Evolutionary conservation across 2,113 vertebrate genomes (phyloP).

Genomic region (Syngnathus typhle): DNA sequence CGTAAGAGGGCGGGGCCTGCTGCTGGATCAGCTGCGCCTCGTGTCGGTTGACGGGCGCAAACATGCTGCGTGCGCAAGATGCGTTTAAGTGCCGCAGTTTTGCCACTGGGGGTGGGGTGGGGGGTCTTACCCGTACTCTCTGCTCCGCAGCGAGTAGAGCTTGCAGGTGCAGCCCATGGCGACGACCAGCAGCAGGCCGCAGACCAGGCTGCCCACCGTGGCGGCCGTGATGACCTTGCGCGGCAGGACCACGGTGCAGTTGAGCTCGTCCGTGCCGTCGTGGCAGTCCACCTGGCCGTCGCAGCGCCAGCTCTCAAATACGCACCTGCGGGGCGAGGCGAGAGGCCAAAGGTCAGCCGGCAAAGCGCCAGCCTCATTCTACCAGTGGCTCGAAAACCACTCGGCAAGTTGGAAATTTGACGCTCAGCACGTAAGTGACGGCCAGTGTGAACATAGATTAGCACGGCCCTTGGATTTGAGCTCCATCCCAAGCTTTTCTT

Average conservation of each 20-base stretch:
- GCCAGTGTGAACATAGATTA: too few relatives aligned
- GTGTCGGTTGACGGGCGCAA: conserved; percentile 80
- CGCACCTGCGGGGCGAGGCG: conserved; percentile 68
- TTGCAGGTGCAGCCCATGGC: conserved; percentile 89
- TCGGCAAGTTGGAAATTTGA: too few relatives aligned
- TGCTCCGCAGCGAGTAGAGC: conserved; percentile 81
- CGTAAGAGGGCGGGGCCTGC: conserved; percentile 87
- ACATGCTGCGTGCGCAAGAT: conserved; percentile 65
- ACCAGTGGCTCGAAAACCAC: too few relatives aligned
- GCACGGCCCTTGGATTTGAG: too few relatives aligned
- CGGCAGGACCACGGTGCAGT: conserved; percentile 79
- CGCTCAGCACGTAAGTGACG: too few relatives aligned
- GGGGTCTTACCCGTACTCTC: conserved; percentile 74
- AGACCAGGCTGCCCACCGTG: conserved; percentile 83
- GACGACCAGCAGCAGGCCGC: conserved; percentile 83
- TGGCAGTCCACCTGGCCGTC: conserved; percentile 86
- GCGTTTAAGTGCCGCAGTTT: too few relatives aligned
- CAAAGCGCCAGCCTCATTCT: too few relatives aligned
- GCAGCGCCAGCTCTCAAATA: conserved; percentile 89
- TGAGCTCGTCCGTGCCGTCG: conserved; percentile 80
- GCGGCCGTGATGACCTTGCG: conserved; percentile 87
- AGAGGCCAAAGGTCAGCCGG: not conserved
- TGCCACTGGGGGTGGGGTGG: too few relatives aligned
- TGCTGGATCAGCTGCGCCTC: conserved; percentile 85
- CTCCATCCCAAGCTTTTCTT: too few relatives aligned